Evolutionary conservation across 2,797 vertebrate genomes (phyloP), one percentile per base, ranked within the genome.

Genomic region (Gambelia wislizenii): DNA sequence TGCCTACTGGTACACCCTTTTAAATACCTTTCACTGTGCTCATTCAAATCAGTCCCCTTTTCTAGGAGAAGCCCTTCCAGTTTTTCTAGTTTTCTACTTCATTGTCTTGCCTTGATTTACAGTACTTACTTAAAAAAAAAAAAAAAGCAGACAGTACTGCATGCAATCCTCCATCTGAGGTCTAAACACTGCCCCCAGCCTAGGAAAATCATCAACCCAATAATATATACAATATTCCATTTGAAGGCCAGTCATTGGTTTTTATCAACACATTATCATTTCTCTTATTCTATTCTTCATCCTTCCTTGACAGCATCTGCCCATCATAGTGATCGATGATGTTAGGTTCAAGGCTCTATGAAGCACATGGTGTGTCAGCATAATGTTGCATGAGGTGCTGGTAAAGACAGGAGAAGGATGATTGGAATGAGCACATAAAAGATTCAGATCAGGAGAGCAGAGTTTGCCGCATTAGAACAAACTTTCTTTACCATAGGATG

Each of bases 241-340:
- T 61, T 75, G 69, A 81, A 16, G 69, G 77, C 54, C 70, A 89
- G 27, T 64, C 39, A 18, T 22, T 69, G 56, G n/a, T 86, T 82
- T 86, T 36, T 30, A 18, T 39, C 70, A 54, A 54, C 44, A 56
- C 30, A 83, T 83, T 56, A 44, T n/a, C n/a, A 36, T 78, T 84
- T 54, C n/a, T 20, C 39, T 78, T 79, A 67, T 33, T 89, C 42
- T 30, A n/a, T 54, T 86, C 74, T 81, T 86, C 47, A 76, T 67
- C 30, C 72, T 76, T 89, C 59, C 44, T 86, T 89, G 84, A 76
- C 44, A 76, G 56, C 56, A 76, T 86, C 47, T 82, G 27, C 47
- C 84, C 36, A 61, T 82, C 84, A 76, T 30, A 82, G 18, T 86
- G 89, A 86, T 83, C 61, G 78, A 86, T 86, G 82, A 85, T 42